Evolutionary conservation across 2,797 vertebrate species (phyloP), one percentile per base, ranked within the genome.

Genomic region (Holocentrus rufus): DNA sequence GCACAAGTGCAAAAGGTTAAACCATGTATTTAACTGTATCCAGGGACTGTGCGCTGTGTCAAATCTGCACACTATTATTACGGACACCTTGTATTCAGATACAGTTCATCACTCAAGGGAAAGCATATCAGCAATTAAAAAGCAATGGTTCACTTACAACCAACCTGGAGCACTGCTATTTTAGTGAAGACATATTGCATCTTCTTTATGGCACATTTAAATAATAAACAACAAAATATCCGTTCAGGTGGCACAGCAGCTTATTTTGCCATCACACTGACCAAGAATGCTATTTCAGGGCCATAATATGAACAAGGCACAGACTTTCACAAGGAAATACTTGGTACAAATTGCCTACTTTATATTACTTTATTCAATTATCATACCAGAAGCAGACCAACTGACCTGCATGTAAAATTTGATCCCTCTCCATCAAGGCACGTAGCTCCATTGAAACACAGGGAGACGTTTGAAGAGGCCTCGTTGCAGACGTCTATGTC

Each of bases 401-500:
- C 94, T 93, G 47, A 97, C 97, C 95, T 95, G 93, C 93, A 97
- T 30, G 91, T 93, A 65, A 95, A 95, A 34, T 79, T 89, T 61
- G 88, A 89, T 72, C 93, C 94, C 39, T 92, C 88, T 2, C 93
- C 93, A 47, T 95, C 94, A 27, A 92, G 30, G 82, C 95, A 95
- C 8, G 92, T 91, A 0, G 93, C 93, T 82, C 91, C 93, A 13
- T 95, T 94, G 80, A 94, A 92, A 87, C 95, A 96, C n/a, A 93
- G 65, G 1, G 81, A 72, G 27, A 83, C 80, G 52, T 87, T 90
- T 36, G 55, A 58, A 0, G 83, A 6, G 0, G 39, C 36, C n/a
- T 94, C 85, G 73, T 66, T 72, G 83, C 93, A 95, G 56, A 92
- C 69, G 22, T 94, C 86, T 39, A 94, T 52, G 69, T 95, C 93